Evolutionary conservation across 1,140 invertebrate genomes (phyloP), one percentile per base, ranked within the genome.

Genomic region (Diachasma alloeum): DNA sequence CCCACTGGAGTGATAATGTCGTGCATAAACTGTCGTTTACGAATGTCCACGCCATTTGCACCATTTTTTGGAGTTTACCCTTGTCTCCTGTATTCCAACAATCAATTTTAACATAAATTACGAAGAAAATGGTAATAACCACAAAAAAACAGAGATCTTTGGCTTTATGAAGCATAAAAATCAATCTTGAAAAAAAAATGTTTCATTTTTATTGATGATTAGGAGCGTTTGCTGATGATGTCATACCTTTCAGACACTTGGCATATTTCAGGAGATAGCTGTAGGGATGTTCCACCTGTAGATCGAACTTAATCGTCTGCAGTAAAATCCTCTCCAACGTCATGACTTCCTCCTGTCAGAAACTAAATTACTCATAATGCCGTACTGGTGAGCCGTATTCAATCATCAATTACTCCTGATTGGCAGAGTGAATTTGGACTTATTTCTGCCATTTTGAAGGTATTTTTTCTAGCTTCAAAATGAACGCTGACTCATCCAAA

Each of bases 21-120:
- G 98, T 99, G 85, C 97, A 99, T 68, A 99, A 91, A 89, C 97
- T 97, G 86, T 99, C 99, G 91, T 99, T 99, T 0, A 99, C 97
- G 90, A 99, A 99, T 24, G 97, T 99, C 98, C 98, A 99, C 1
- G 98, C 97, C 97, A 98, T 99, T 90, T 99, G 98, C 6, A 99
- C 97, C 94, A 99, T 97, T 89, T 98, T 98, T 83, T 98, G 95
- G 70, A 98, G 88, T 89, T 98, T 97, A 24, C 92, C 92, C 88
- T 98, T 97, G 82, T 98, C 97, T 69, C 97, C 93, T 93, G 81
- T 19, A 85, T 84, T 72, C 6, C 2, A 31, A 31, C 31, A 31
- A n/a, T n/a, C n/a, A n/a, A n/a, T n/a, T n/a, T n/a, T n/a, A n/a
- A n/a, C n/a, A n/a, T n/a, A n/a, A n/a, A n/a, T n/a, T n/a, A n/a